Base-by-base conservation (phyloP, 2,888 invertebrate genomes). In the Reticulitermes lucifugus region DNA sequence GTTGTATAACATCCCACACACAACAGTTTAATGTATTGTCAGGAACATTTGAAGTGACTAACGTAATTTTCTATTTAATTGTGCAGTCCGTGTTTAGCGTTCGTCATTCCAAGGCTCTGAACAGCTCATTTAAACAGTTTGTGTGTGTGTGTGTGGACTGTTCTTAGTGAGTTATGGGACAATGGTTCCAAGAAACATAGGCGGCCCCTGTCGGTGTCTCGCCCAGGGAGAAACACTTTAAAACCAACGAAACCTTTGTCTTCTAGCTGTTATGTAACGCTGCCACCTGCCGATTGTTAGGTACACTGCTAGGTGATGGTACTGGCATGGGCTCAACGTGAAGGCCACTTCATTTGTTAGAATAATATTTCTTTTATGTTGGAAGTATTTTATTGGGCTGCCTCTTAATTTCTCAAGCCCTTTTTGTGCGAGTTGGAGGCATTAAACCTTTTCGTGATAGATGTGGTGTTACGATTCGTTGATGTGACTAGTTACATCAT, bases 171-270 rank as follows among this genome's bases (percentile, higher is more conserved):
- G 29, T 71, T 71, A 71, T 71, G 71, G 71, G 35, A 14, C 71
- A 71, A 9, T 60, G 60, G 60, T 18, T 60, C 60, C 60, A 60
- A n/a, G 60, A 60, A 60, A 60, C 60, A 60, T 60, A 21, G 60
- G 60, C 60, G 60, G 71, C 71, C 71, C 71, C 9, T 46, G 46
- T 46, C 12, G 46, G 46, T 46, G 12, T 12, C 46, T 12, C 46
- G 46, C 46, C 46, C 6, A 25, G 71, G 71, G 71, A 71, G 71
- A 70, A 70, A 71, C 71, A 71, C 71, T 71, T 35, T 2, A 71
- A 71, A 71, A 71, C 71, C n/a, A 71, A 71, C 71, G 29, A 71
- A 71, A 71, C 71, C 71, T 71, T 71, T 71, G 71, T 71, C 71
- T 71, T 71, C n/a, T 60, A 1, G 21, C 6, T 60, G 60, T 60